These are phyloP conservation scores for Falco peregrinus DNA, from an alignment of 2,797 vertebrate species.

Conservation along the genomic window DNA sequence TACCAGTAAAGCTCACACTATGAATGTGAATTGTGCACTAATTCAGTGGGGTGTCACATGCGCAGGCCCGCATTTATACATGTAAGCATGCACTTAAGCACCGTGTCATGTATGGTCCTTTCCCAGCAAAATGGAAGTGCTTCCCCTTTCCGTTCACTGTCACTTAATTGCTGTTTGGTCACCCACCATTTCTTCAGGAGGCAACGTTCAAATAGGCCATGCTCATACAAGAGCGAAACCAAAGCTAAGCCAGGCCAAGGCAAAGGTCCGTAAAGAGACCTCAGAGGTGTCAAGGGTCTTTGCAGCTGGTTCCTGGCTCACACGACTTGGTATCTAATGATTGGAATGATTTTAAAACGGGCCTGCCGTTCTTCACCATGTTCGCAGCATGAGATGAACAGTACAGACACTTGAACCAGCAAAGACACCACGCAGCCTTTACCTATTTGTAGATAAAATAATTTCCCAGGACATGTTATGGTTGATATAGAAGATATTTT, in stretches of 20 bases:
- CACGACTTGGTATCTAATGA: not conserved
- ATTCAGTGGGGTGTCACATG: not conserved
- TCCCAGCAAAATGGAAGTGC: not conserved
- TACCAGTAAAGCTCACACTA: not conserved
- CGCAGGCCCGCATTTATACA: not conserved
- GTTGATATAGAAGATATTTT: not conserved
- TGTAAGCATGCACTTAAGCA: not conserved
- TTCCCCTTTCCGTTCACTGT: not conserved
- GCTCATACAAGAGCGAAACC: not conserved
- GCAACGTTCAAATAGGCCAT: not conserved
- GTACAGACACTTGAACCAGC: not conserved
- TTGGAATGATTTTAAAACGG: not conserved
- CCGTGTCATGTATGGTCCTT: not conserved
- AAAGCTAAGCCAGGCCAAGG: not conserved
- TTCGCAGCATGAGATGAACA: not conserved
- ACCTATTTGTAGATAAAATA: not conserved
- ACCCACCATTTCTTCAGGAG: not conserved
- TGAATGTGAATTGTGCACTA: not conserved
- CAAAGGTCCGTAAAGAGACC: not conserved
- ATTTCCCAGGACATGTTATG: not conserved
- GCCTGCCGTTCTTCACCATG: rapidly evolving
- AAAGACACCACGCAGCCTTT: not conserved
- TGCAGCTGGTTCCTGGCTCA: not conserved
- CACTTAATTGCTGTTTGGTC: not conserved
- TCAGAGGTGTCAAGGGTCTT: not conserved